Base-by-base conservation (phyloP, 2,113 vertebrate species). In the Meriones unguiculatus region DNA sequence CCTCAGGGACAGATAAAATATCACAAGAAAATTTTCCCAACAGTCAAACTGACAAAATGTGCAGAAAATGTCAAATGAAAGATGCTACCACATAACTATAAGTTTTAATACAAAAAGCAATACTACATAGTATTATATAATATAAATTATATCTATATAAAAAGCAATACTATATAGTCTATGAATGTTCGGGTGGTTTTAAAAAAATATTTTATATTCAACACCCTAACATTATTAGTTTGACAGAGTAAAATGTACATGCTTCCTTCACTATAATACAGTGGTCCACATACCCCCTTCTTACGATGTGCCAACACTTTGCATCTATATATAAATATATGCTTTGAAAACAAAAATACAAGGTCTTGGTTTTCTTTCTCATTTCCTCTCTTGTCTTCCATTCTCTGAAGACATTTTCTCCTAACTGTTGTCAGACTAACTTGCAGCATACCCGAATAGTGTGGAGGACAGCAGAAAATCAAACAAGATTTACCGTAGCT, bases 191-290 rank as follows among this genome's bases (percentile, higher is more conserved):
- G 84, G n/a, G 32, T 18, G 10, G 28, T n/a, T 81, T 41, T 17
- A n/a, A n/a, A 80, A 59, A 41, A 30, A 57, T 67, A 46, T 38
- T 69, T 95, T 78, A 80, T 0, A 85, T 94, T 87, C 97, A 98
- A 94, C 94, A 98, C 97, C 98, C 97, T 97, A 98, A 96, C 90
- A 97, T 97, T 93, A 98, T 98, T 98, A 88, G 98, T 97, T 98
- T 97, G 97, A 97, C 80, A 95, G 95, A 98, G 77, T 97, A 97
- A 89, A 98, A 98, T 97, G 97, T 69, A 97, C 57, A 84, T 6
- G 8, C 90, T 92, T 95, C 95, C 89, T 94, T 97, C 97, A 95
- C 97, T 98, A 97, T 64, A 98, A 95, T 97, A 98, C 73, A 72
- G 96, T 76, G 97, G 70, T 86, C 97, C 96, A 38, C 94, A 87